These are phyloP conservation scores for Psittacus erithacus DNA, from an alignment of 2,113 vertebrate species.

Conservation along the genomic window DNA sequence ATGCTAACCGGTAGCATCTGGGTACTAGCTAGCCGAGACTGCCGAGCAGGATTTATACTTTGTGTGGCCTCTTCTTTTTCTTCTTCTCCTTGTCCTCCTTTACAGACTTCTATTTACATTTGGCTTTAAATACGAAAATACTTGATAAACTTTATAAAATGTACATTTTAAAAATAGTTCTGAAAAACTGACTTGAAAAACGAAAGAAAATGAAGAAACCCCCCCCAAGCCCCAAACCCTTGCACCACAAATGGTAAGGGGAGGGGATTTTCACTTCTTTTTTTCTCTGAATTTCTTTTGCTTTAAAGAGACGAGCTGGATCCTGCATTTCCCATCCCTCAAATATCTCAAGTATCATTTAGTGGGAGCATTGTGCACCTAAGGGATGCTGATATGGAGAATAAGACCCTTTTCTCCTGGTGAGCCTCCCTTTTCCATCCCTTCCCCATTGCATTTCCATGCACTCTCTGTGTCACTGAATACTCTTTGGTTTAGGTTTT, in stretches of 20 bases:
- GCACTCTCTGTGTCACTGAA: constrained; percentile 63
- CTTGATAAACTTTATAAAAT: constrained; percentile 86
- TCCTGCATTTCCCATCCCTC: constrained; percentile 29
- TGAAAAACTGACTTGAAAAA: constrained; percentile 78
- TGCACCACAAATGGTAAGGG: constrained; percentile 72
- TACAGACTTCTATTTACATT: constrained; percentile 88
- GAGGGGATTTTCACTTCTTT: not conserved
- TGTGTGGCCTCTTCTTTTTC: constrained; percentile 66
- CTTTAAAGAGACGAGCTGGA: constrained; percentile 63
- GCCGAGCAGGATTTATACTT: constrained; percentile 63
- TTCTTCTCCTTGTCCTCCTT: constrained; percentile 68
- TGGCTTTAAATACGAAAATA: constrained; percentile 90
- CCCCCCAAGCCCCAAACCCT: constrained; percentile 62
- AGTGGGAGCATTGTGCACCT: constrained; percentile 40
- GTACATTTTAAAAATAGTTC: constrained; percentile 84
- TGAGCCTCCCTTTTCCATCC: not conserved
- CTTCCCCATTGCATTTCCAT: not conserved
- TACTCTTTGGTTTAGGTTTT: constrained; percentile 82
- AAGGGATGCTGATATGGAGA: not conserved
- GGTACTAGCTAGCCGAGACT: constrained; percentile 73
- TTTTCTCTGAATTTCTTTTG: constrained; percentile 16
- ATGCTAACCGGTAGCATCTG: constrained; percentile 83
- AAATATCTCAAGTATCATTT: constrained; percentile 50
- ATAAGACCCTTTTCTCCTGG: not conserved
- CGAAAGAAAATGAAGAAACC: not conserved